Conservation (phyloP, 2,888 invertebrate genomes). For the Lagria hirta region DNA sequence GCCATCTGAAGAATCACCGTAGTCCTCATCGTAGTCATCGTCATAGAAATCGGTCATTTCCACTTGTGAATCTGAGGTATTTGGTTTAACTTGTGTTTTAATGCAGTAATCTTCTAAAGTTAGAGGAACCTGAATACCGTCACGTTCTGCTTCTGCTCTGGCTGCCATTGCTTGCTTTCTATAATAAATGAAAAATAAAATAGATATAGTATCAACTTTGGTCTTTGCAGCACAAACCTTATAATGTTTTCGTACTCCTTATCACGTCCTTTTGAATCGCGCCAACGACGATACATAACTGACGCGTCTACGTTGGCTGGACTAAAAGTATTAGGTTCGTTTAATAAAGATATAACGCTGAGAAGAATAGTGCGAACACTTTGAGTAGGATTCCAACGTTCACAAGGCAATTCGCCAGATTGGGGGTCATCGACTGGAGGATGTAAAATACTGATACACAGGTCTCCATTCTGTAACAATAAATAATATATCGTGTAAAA, state of each 20-base stretch:
- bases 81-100: constrained; percentile 85
- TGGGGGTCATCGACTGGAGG: constrained; percentile 99
- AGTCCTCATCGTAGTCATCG: constrained; percentile 85
- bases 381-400: constrained; percentile 99
- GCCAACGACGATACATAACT: constrained; percentile 99
- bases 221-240: constrained; percentile 61
- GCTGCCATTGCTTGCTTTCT: constrained; percentile 98
- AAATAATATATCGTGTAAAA: too few relatives aligned
- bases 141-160: constrained; percentile 91
- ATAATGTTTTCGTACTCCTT: constrained; percentile 99
- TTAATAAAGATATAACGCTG: constrained; percentile 96
- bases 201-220: constrained; percentile 5
- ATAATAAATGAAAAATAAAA: constrained; percentile 31
- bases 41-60: constrained; percentile 97
- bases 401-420: constrained; percentile 97
- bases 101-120: constrained; percentile 99
- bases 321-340: constrained; percentile 99
- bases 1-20: constrained; percentile 66
- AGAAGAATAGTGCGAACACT: constrained; percentile 97
- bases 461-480: constrained; percentile 94
- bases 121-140: constrained; percentile 94
- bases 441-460: constrained; percentile 99
- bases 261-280: constrained; percentile 95
- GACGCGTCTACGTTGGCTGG: constrained; percentile 99
- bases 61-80: constrained; percentile 74